Base-by-base conservation (phyloP, 2,888 invertebrate genomes). In the Epinotia ramella region DNA sequence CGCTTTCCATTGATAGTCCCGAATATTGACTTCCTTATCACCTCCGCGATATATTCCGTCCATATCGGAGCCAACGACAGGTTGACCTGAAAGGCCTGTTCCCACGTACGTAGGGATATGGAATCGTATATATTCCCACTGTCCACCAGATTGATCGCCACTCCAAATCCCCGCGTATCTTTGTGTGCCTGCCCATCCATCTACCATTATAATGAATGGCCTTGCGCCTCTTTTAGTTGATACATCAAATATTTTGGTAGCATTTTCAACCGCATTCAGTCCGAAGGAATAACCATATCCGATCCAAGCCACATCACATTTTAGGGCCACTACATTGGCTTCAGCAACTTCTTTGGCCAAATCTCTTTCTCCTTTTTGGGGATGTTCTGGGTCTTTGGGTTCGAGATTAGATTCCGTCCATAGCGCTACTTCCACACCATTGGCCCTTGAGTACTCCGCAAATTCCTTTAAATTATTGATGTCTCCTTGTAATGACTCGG, bases 251-350 rank as follows among this genome's bases (percentile, higher is more conserved):
- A 91, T 87, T 11, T 85, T 82, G 1, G 88, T 82, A 20, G 93
- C 93, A 49, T 89, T 86, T 77, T 92, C 90, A 49, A 94, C 88
- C 24, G 94, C 92, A 77, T 82, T 90, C 18, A 93, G 84, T 1
- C 87, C 94, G 79, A 91, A 93, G 0, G 94, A 94, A 78, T 94
- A 94, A 3, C 94, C 94, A 12, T 79, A 74, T 5, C 93, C 94
- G 49, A 94, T 91, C 94, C 94, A 94, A 6, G 93, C 93, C 0
- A 93, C 94, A 73, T 94, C 94, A 81, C 93, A 93, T 84, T 94
- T 94, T 0, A 94, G 85, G 0, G 94, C 93, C 13, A 88, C 88
- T 2, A 91, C 86, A 13, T 90, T 89, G 62, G 93, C 93, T 40
- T 85, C 78, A 9, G 85, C 81, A 0, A 93, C 88, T 88, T 94